These are phyloP conservation scores for Lanistes nyassanus DNA, from an alignment of 1,140 invertebrate genomes.

Conservation along the genomic window DNA sequence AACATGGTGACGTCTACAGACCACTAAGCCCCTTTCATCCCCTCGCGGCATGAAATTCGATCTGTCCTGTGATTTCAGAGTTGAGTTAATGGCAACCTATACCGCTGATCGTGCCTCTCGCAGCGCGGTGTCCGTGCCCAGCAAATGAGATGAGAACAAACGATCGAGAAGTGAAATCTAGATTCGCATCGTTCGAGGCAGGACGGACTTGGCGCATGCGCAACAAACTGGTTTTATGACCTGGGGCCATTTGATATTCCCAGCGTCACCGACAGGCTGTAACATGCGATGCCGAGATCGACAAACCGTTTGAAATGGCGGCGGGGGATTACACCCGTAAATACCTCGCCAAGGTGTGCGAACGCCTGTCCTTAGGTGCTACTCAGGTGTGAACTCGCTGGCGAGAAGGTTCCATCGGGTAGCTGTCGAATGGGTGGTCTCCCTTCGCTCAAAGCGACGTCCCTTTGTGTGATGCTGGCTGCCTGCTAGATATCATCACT, in stretches of 20 bases:
- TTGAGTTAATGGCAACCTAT: no score
- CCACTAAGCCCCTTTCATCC: no score
- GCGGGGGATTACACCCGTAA: neutral
- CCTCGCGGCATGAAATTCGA: no score
- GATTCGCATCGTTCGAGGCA: no score
- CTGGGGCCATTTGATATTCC: conserved; percentile 6
- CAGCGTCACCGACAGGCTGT: neutral
- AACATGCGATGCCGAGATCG: neutral
- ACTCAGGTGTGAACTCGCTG: conserved; percentile 3
- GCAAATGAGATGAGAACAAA: no score
- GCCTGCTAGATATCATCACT: neutral
- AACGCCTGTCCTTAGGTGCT: neutral
- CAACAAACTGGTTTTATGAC: no score
- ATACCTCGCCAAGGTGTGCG: neutral
- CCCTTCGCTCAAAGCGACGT: neutral
- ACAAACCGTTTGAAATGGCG: neutral
- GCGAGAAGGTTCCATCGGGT: neutral
- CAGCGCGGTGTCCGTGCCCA: no score
- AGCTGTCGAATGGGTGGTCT: neutral
- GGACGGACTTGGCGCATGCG: no score
- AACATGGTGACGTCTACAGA: no score
- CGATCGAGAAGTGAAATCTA: no score
- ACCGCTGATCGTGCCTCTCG: no score
- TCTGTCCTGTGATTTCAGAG: no score
- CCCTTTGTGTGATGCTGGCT: neutral